Conservation (phyloP, 64 coral and sea anemone genomes). For the Trachythela sp. region DNA sequence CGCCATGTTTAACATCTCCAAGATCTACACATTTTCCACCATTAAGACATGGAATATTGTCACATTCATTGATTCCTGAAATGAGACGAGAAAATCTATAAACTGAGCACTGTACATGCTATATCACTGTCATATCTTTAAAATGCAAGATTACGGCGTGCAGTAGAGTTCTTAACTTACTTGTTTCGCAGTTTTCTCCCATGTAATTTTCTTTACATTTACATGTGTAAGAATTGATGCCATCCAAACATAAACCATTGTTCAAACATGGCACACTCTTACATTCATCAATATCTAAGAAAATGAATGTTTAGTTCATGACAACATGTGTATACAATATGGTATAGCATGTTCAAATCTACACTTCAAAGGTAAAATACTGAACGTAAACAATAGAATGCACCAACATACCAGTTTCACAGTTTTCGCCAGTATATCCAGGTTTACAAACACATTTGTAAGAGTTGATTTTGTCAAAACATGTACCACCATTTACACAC, state of each 20-base stretch:
- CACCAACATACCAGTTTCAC: background rate
- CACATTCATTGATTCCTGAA: slow-evolving; percentile 23
- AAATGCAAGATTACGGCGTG: no score
- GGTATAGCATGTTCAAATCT: background rate
- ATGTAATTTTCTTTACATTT: background rate
- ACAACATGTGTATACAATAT: background rate
- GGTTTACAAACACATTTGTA: background rate
- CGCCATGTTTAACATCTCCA: background rate
- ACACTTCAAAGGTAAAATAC: no score
- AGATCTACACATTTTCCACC: slow-evolving; percentile 56
- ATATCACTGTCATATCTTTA: background rate
- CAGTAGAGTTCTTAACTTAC: background rate
- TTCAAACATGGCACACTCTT: background rate
- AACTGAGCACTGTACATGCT: background rate
- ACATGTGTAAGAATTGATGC: slow-evolving; percentile 15
- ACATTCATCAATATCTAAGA: slow-evolving; percentile 77
- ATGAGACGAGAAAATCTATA: background rate
- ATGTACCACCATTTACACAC: background rate
- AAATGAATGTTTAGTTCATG: background rate
- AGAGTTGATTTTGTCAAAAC: background rate
- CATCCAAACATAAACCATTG: background rate
- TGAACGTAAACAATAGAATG: no score
- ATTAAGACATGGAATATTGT: slow-evolving; percentile 48
- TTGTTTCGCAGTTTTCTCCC: background rate
- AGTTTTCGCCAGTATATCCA: background rate